These are phyloP conservation scores for Trichonephila clavipes DNA, from an alignment of 1,140 invertebrate species.

Conservation along the genomic window DNA sequence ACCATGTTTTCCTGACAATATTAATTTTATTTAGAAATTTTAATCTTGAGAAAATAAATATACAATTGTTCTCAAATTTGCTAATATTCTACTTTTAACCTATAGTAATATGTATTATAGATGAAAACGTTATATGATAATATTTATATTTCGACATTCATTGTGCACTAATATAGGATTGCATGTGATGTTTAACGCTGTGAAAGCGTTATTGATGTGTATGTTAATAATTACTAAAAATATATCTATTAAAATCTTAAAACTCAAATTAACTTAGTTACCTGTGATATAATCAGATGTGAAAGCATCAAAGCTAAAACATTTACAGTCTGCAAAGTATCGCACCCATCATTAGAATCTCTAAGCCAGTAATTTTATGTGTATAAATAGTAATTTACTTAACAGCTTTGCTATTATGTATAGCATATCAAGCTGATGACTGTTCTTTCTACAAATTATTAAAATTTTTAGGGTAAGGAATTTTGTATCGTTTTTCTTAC, in stretches of 20 bases:
- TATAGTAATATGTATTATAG: no score
- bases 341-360: background rate
- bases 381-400: conserved; percentile 64
- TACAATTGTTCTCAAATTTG: no score
- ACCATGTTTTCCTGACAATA: no score
- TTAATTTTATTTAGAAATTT: no score
- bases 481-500: background rate
- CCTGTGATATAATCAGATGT: background rate
- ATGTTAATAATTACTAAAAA: background rate
- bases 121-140: no score
- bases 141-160: no score
- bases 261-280: background rate
- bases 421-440: conserved; percentile 46
- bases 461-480: background rate
- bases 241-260: background rate
- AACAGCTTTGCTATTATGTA: conserved; percentile 31
- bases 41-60: no score
- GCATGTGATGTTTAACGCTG: background rate
- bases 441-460: conserved; percentile 63
- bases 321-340: background rate
- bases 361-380: conserved; percentile 11
- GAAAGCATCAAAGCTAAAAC: background rate
- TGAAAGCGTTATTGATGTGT: background rate
- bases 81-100: no score
- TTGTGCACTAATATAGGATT: background rate